Percentiles rank a stretch among this genome's conserved stretches.
Conservation (phyloP, 2,113 vertebrate genomes). For the Archocentrus centrarchus region DNA sequence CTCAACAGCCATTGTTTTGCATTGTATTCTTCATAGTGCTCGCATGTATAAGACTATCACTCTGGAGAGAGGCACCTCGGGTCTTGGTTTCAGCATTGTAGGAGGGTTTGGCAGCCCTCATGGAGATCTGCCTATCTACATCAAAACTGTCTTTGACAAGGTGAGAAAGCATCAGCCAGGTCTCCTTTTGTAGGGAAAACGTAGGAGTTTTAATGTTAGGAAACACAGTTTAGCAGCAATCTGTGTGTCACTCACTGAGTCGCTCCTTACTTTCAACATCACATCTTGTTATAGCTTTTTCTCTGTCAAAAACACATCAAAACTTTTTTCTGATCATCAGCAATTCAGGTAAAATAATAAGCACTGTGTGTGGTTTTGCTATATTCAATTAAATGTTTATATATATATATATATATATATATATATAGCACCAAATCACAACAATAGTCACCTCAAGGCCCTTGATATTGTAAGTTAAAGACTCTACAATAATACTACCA, state of each 20-base stretch:
- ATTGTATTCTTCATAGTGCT: constrained; percentile 74
- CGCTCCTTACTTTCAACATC: not conserved
- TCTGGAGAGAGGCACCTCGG: constrained; percentile 88
- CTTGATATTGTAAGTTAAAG: too few species aligned
- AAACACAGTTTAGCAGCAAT: not conserved
- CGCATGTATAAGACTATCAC: constrained; percentile 89
- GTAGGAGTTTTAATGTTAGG: not conserved
- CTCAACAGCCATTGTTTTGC: not conserved
- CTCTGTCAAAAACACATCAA: not conserved
- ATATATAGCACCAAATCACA: too few species aligned
- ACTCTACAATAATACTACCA: too few species aligned
- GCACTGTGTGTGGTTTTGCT: too few species aligned
- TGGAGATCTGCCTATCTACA: constrained; percentile 94
- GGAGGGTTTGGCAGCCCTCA: constrained; percentile 94
- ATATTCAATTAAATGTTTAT: too few species aligned
- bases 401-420: too few species aligned
- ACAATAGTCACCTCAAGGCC: too few species aligned
- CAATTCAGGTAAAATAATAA: too few species aligned
- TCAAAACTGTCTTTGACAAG: constrained; percentile 94
- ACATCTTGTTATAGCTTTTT: not conserved
- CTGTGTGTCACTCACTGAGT: not conserved
- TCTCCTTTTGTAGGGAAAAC: not conserved
- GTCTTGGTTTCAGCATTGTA: constrained; percentile 94
- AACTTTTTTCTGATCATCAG: not conserved
- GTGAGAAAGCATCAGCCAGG: constrained; percentile 70